Percentiles rank a stretch among this genome's conserved stretches.
Evolutionary conservation across 1,140 invertebrate genomes (phyloP).

Genomic region (Sitobion miscanthi): DNA sequence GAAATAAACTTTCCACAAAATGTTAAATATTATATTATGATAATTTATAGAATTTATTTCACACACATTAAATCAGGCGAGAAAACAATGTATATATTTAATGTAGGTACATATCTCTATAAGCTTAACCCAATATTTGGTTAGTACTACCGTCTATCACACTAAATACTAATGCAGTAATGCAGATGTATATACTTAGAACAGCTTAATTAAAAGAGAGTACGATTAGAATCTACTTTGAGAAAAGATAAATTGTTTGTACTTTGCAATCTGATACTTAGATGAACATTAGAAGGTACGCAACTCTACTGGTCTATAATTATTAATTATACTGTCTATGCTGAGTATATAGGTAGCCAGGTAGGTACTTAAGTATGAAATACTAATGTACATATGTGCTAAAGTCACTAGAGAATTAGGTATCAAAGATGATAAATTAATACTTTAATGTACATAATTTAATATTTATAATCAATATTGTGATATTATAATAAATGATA

Average conservation of each 20-base stretch:
- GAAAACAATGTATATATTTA: background rate
- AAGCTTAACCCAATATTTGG: background rate
- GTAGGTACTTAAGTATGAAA: too few species aligned
- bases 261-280: background rate
- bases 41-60: background rate
- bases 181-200: background rate
- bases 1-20: slow-evolving; percentile 33
- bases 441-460: too few species aligned
- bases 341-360: too few species aligned
- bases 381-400: too few species aligned
- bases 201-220: background rate
- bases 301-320: background rate
- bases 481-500: too few species aligned
- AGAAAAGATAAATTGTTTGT: background rate
- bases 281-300: background rate
- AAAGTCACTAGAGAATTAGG: too few species aligned
- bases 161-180: background rate
- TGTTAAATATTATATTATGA: background rate
- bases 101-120: too few species aligned
- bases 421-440: too few species aligned
- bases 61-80: background rate
- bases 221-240: background rate
- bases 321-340: too few species aligned
- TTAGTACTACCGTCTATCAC: background rate
- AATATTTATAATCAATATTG: too few species aligned